Evolutionary conservation across 2,888 invertebrate genomes (phyloP), one percentile per base, ranked within the genome.

Genomic region (Bhutanitis thaidina): DNA sequence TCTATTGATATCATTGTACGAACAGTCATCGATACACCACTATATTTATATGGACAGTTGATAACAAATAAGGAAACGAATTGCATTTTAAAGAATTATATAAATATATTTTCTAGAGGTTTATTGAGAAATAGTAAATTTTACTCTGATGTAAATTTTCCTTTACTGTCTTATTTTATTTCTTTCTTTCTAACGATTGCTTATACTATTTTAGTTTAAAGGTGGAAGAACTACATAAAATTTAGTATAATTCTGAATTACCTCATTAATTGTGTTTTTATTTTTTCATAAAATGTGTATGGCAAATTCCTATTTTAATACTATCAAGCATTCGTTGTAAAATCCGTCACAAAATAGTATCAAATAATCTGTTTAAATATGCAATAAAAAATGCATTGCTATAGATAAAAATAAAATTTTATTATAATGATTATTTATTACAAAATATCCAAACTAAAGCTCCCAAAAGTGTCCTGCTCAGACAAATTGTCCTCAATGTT

Each of bases 21-120:
- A 51, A 58, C 65, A 56, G 49, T 70, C 70, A 69, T 64, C 60
- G 65, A 60, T 66, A 65, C 69, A 57, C 57, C 49, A 59, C 68
- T 70, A 75, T 69, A 72, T 64, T 61, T 63, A 61, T 65, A 71
- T 32, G 12, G 12, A 62, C 67, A 61, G 60, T 71, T 62, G 62
- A 69, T 67, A 60, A 60, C 58, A 63, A 65, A 57, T 60, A 57
- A 57, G 59, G 54, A 61, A 62, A 61, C 56, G 52, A 62, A 57
- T 58, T 59, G 57, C 60, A 61, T 69, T 64, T 60, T 57, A 59
- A 58, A 57, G 58, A 64, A 60, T 30, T 38, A 15, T 57, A 64
- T 61, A 59, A 65, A 68, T 79, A 79, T 81, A 73, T 81, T 80
- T 80, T 79, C 76, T 78, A 80, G 71, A 71, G 60, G 64, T 74